Evolutionary conservation across 2,888 invertebrate species (phyloP).

Genomic region (Noctua comes): DNA sequence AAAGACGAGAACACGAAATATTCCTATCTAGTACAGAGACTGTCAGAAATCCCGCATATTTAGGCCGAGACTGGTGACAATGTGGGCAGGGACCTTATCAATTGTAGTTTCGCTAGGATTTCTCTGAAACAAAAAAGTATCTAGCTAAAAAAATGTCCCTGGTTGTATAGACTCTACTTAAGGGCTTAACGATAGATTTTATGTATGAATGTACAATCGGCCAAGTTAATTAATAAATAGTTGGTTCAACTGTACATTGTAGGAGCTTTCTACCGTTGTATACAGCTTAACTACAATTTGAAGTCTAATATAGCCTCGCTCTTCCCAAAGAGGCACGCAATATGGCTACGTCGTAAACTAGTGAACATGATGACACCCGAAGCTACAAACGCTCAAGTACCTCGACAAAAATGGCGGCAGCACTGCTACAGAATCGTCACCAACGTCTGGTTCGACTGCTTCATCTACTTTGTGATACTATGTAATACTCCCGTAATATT

Average conservation of each 20-base stretch:
- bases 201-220: not conserved
- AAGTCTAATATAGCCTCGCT: not conserved
- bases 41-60: no score
- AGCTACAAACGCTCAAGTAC: slow-evolving; percentile 77
- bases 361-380: slow-evolving; percentile 82
- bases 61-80: no score
- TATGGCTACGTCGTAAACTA: slow-evolving; percentile 85
- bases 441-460: slow-evolving; percentile 85
- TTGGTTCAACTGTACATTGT: no score
- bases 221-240: no score
- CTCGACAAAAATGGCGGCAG: slow-evolving; percentile 79
- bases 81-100: no score
- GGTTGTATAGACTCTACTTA: no score
- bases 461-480: slow-evolving; percentile 84
- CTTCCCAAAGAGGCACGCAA: slow-evolving; percentile 77
- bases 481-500: slow-evolving; percentile 86
- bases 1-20: no score
- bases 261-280: not conserved
- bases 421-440: slow-evolving; percentile 80
- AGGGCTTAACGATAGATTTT: not conserved
- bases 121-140: not conserved
- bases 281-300: not conserved
- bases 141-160: no score
- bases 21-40: no score
- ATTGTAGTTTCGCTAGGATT: not conserved